Conservation (phyloP, 2,113 vertebrate species). For the Jacana jacana region DNA sequence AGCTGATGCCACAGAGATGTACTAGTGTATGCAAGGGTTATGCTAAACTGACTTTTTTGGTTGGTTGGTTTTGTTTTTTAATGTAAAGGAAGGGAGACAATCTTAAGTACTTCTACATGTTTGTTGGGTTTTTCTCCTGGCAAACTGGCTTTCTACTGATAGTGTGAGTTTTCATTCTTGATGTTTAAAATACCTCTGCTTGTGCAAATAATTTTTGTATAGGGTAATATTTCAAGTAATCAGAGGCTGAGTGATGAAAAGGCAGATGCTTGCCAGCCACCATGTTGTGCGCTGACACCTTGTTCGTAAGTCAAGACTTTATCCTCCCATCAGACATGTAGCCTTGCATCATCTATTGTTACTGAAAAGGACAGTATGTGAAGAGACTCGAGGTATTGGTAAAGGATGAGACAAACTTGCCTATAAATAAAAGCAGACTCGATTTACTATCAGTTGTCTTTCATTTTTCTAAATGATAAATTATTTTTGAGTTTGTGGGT, state of each 20-base stretch:
- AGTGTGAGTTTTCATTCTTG: neutral
- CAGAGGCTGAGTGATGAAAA: neutral
- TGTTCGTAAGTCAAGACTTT: accelerated
- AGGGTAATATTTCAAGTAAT: neutral
- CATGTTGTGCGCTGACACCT: neutral
- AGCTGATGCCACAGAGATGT: neutral
- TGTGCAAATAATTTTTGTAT: neutral
- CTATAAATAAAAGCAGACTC: neutral
- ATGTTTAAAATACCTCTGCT: neutral
- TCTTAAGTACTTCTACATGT: neutral
- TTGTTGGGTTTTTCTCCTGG: neutral
- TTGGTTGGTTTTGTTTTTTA: neutral
- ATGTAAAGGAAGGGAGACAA: neutral
- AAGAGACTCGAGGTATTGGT: neutral
- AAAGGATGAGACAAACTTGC: neutral
- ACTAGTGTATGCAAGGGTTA: neutral
- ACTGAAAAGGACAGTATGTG: neutral
- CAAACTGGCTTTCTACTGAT: neutral
- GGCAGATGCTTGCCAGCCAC: neutral
- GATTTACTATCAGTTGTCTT: neutral
- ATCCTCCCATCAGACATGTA: neutral
- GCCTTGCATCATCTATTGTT: neutral
- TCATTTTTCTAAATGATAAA: neutral
- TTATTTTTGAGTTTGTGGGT: neutral
- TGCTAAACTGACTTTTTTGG: neutral